Evolutionary conservation across 35 echinoderm and acorn worm genomes (phyloP), one percentile per base, ranked within the genome.

Genomic region (Heliocidaris tuberculata): DNA sequence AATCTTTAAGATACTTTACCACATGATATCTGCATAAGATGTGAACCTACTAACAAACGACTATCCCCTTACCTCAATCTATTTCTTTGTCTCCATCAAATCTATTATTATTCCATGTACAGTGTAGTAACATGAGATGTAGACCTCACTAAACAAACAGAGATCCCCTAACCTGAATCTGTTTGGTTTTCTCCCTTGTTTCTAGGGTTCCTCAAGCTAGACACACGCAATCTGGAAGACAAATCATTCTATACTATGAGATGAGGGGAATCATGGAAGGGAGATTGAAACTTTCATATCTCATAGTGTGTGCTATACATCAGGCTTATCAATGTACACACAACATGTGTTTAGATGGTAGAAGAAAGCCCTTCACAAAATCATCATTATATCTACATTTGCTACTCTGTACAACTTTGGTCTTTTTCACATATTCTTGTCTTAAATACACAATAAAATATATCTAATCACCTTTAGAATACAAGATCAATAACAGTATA

Each of bases 271-370:
- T 78, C 65, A 78, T 78, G 65, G 65, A 78, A 27, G 65, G 65
- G 17, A 78, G 65, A 78, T 78, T 78, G 65, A 78, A 78, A 78
- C 65, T 78, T 78, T 78, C 65, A 78, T 78, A 78, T 24, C 65
- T 78, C 27, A 78, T 78, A 78, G 24, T 5, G 21, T 78, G 27
- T 78, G 17, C 65, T 27, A 78, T 78, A 78, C 27, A 78, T 78
- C 65, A 78, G 65, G 65, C 65, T 78, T 78, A 78, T 78, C 65
- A 78, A 56, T 56, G 52, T 56, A 15, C 10, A 56, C 52, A 15
- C 19, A 78, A n/a, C 21, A 78, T 78, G 65, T 78, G 65, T 78
- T 78, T 78, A 78, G 65, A 78, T n/a, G 65, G 65, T n/a, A 8
- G 65, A 78, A 27, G 27, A 0, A 78, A 78, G 7, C 21, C 65